phyloP scores from a whole-genome alignment of 2,113 vertebrate genomes.

The Alligator sinensis region DNA sequence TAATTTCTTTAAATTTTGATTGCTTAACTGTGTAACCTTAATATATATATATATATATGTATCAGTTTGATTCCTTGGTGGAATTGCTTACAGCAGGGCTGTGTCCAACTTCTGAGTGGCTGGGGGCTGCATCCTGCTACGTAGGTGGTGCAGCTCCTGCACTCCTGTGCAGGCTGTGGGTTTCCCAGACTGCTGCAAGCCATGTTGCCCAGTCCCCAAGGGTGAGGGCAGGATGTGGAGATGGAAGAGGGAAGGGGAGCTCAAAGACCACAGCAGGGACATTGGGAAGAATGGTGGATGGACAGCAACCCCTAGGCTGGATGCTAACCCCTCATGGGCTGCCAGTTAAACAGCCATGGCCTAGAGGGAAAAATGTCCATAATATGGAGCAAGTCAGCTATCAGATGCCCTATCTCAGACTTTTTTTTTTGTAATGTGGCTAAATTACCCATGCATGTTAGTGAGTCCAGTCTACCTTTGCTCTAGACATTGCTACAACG shows the following conservation, averaged over 20 bases:
- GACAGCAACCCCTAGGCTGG: too few relatives aligned
- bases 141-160: too few relatives aligned
- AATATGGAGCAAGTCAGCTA: background rate
- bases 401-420: background rate
- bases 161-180: too few relatives aligned
- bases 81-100: background rate
- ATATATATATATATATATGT: background rate
- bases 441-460: slow-evolving; percentile 19
- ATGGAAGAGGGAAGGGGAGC: too few relatives aligned
- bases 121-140: too few relatives aligned
- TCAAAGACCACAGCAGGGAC: too few relatives aligned
- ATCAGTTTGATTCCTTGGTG: background rate
- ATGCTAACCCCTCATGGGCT: background rate
- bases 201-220: too few relatives aligned
- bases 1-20: slow-evolving; percentile 61
- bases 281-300: too few relatives aligned
- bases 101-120: too few relatives aligned
- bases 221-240: too few relatives aligned
- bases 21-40: slow-evolving; percentile 50
- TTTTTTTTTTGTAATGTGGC: slow-evolving; percentile 1
- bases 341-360: slow-evolving; percentile 4
- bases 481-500: background rate
- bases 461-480: slow-evolving; percentile 21
- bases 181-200: too few relatives aligned
- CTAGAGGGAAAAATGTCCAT: background rate